Evolutionary conservation across 2,113 vertebrate genomes (phyloP), one percentile per base, ranked within the genome.

Genomic region (Muscicapa adusta): DNA sequence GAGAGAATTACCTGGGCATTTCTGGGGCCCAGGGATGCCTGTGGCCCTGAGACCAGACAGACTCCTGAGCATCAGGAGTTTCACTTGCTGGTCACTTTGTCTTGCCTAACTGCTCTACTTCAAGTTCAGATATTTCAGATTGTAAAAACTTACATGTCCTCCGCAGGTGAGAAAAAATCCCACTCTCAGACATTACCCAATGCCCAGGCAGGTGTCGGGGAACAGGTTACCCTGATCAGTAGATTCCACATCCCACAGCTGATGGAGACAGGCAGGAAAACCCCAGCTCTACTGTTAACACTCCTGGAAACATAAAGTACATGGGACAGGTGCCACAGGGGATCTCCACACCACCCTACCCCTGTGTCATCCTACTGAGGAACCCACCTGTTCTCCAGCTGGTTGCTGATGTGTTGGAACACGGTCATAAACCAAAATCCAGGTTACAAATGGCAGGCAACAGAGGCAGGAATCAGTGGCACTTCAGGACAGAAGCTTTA

Each of bases 21-120:
- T 31, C 63, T 34, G 45, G 5, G 0, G 31, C 18, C 28, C 0
- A 0, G 7, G 8, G 6, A 4, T 66, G 33, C 43, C 62, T 25
- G 29, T 40, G 53, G 26, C 42, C 33, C 29, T n/a, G 29, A 43
- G 33, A 58, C 28, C 47, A 66, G 56, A 28, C 33, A 62, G 53
- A 20, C 11, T 45, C 25, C 50, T 36, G 16, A 54, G 4, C 7
- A 51, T 8, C 12, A 45, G 13, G 26, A 18, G 17, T 42, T 74
- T 71, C 47, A 45, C 63, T 77, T 40, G 25, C 42, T 58, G 31
- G n/a, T 58, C n/a, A 6, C n/a, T 36, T 65, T 1, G 0, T 73
- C 73, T 70, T 86, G 80, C 45, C n/a, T n/a, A 38, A 57, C 17
- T 61, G 42, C 28, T 80, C 67, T 73, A 2, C 33, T 82, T 56